A percentile compares a stretch with the other conserved stretches of the same genome.
These are phyloP conservation scores for Cosmopolites sordidus DNA, from an alignment of 2,888 invertebrate genomes.

Conservation along the genomic window DNA sequence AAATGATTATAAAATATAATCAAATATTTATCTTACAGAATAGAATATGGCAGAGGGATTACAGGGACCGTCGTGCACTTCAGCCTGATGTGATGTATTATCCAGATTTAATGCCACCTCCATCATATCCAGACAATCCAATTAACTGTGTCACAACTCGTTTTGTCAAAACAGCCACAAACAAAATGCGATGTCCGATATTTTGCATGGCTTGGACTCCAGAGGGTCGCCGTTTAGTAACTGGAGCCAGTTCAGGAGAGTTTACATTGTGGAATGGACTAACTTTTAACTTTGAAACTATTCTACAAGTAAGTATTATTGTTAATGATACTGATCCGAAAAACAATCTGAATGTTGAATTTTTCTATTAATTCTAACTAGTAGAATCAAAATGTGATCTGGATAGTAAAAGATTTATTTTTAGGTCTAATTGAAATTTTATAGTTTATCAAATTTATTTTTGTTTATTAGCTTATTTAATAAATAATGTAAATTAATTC, in stretches of 20 bases:
- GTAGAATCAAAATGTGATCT: too few species aligned
- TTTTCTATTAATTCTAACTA: too few species aligned
- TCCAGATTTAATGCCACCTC: conserved; percentile 88
- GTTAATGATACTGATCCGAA: neutral
- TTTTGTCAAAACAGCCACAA: conserved; percentile 98
- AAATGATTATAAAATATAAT: neutral
- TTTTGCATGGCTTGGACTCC: conserved; percentile 99
- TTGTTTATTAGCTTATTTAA: too few species aligned
- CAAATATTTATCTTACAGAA: conserved; percentile 56
- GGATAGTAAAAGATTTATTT: too few species aligned
- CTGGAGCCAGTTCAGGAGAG: conserved; percentile 98
- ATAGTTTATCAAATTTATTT: too few species aligned
- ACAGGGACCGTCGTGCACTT: conserved; percentile 79
- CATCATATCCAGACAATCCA: conserved; percentile 90
- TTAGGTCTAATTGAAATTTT: too few species aligned
- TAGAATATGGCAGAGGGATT: conserved; percentile 93
- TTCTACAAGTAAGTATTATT: conserved; percentile 74
- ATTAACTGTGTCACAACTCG: conserved; percentile 93
- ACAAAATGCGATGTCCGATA: conserved; percentile 99
- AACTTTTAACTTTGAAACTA: conserved; percentile 99
- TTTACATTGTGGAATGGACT: conserved; percentile 99
- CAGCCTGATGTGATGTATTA: conserved; percentile 96
- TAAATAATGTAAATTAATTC: too few species aligned
- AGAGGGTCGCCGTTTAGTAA: conserved; percentile 94
- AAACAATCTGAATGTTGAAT: too few species aligned